Conservation (phyloP, 2,888 invertebrate genomes). For the Agrochola litura region DNA sequence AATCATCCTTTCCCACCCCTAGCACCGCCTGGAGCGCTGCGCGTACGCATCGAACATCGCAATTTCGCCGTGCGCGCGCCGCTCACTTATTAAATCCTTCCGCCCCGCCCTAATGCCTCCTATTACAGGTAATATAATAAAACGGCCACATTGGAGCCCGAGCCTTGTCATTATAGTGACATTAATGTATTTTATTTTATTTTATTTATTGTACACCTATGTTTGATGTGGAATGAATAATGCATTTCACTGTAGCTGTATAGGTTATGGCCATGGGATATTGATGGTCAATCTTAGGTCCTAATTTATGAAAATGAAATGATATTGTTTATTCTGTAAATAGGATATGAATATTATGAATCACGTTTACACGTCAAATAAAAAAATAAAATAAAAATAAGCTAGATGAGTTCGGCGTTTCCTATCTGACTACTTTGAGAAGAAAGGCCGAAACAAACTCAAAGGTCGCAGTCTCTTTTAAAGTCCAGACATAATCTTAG, state of each 20-base stretch:
- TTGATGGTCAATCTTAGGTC: not conserved
- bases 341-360: too few species aligned
- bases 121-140: conserved; percentile 89
- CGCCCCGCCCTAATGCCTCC: conserved; percentile 88
- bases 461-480: too few species aligned
- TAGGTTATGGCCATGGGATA: not conserved
- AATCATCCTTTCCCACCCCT: conserved; percentile 63
- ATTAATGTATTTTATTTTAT: conserved; percentile 73
- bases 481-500: too few species aligned
- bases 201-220: conserved; percentile 63
- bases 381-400: too few species aligned
- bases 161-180: conserved; percentile 77
- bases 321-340: too few species aligned
- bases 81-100: conserved; percentile 89
- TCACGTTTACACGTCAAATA: too few species aligned
- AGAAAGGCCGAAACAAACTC: too few species aligned
- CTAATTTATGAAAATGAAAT: not conserved
- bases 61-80: conserved; percentile 79
- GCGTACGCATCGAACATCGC: conserved; percentile 82
- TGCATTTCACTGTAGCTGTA: conserved; percentile 19
- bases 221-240: conserved; percentile 61
- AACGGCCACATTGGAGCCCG: conserved; percentile 69
- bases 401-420: too few species aligned
- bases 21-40: conserved; percentile 78
- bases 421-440: too few species aligned